Base-by-base conservation (phyloP, 92 coral and sea anemone genomes). In the Parazoanthus atlanticus region DNA sequence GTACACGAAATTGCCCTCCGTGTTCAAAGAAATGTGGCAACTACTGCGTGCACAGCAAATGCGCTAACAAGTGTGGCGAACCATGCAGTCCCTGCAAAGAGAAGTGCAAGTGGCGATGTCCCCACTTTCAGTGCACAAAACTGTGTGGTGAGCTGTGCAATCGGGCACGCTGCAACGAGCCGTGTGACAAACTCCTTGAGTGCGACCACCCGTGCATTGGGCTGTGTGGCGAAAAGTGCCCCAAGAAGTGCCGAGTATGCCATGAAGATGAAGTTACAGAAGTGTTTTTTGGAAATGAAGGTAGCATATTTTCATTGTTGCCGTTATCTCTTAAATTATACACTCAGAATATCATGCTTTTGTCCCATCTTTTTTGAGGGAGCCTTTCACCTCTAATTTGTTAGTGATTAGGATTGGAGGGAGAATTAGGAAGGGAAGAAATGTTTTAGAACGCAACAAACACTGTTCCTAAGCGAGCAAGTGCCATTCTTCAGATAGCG, bases 1-100 rank as follows among this genome's bases (percentile, higher is more conserved):
- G 99, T 43, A 97, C 99, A 12, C 93, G 85, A 85, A 96, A 94
- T 91, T 97, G 99, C 40, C 98, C 99, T 12, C 98, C 99, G 1
- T 97, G 99, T 83, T 19, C 71, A 26, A 74, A 91, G 65, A 64
- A 58, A 26, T 97, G 99, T 74, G 93, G 78, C 28, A 97, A 95
- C 86, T 85, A 79, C 70, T 97, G 99, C 34, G 88, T 79, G 1
- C 99, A 97, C 94, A 97, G 99, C 90, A 85, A 93, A 46, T 97
- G 99, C 67, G 52, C 76, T 40, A 87, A 86, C 83, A 90, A 74
- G 79, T 97, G 99, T 54, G 99, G 99, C 1, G 96, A 93, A 52
- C 93, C 93, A n/a, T 97, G 99, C 74, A 74, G 76, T 7, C 93
- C 93, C 0, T 97, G 99, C 79, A 86, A 16, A 13, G 95, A 92